These are phyloP conservation scores for Sprattus sprattus DNA, from an alignment of 2,113 vertebrate species.

Conservation along the genomic window DNA sequence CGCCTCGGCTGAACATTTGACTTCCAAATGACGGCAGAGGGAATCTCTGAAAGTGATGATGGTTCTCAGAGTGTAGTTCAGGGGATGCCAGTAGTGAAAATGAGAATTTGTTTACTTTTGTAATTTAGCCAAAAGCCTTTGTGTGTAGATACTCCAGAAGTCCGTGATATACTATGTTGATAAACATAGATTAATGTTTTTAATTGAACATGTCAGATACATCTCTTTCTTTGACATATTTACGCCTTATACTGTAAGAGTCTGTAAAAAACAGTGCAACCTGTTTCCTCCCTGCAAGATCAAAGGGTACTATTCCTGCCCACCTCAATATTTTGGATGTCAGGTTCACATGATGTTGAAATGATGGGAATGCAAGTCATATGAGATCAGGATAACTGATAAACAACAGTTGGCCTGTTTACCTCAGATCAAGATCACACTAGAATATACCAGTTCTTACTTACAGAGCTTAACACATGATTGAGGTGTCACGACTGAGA, in stretches of 20 bases:
- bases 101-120: background rate
- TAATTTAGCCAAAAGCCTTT: background rate
- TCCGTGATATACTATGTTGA: background rate
- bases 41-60: background rate
- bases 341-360: background rate
- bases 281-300: background rate
- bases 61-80: background rate
- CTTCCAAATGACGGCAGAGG: background rate
- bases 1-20: background rate
- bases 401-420: background rate
- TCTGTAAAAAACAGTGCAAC: background rate
- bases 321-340: background rate
- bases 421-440: background rate
- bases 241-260: background rate
- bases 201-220: background rate
- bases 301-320: background rate
- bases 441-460: background rate
- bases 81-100: background rate
- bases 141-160: background rate
- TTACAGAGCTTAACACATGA: constrained; percentile 24
- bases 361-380: too few relatives aligned
- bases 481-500: constrained; percentile 14
- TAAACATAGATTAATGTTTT: background rate
- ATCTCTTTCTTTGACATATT: background rate
- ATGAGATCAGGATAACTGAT: background rate